phyloP scores from a whole-genome alignment of 2,113 vertebrate species.

The Ictidomys tridecemlineatus region DNA sequence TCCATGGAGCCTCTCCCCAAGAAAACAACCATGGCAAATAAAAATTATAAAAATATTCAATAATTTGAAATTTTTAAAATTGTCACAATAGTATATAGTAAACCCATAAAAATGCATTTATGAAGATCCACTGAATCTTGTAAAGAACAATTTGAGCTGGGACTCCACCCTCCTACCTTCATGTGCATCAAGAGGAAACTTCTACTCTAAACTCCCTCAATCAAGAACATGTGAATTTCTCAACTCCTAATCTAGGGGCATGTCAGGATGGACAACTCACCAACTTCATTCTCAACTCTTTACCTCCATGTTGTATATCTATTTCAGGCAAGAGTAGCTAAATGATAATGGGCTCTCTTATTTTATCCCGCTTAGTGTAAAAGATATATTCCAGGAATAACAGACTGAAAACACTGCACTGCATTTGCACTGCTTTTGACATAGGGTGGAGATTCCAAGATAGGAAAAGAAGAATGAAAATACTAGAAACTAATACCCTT shows the following conservation, averaged over 20 bases:
- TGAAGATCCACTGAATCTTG: neutral
- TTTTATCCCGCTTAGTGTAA: fast-evolving
- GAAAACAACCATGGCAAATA: neutral
- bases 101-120: neutral
- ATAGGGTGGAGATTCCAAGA: neutral
- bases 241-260: too few relatives aligned
- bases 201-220: neutral
- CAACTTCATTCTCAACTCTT: neutral
- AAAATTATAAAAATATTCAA: neutral
- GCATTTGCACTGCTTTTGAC: neutral
- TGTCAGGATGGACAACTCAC: neutral
- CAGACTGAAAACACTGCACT: neutral
- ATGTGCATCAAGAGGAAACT: neutral
- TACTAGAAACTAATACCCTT: neutral
- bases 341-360: neutral
- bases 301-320: neutral
- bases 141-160: neutral
- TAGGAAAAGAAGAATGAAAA: neutral
- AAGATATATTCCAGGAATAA: neutral
- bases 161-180: too few relatives aligned
- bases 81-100: neutral
- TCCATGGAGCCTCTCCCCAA: neutral
- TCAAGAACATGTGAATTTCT: neutral
- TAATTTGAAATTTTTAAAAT: neutral
- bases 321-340: neutral